Base-by-base conservation (phyloP, 2,888 invertebrate species). In the Microchrysa polita region DNA sequence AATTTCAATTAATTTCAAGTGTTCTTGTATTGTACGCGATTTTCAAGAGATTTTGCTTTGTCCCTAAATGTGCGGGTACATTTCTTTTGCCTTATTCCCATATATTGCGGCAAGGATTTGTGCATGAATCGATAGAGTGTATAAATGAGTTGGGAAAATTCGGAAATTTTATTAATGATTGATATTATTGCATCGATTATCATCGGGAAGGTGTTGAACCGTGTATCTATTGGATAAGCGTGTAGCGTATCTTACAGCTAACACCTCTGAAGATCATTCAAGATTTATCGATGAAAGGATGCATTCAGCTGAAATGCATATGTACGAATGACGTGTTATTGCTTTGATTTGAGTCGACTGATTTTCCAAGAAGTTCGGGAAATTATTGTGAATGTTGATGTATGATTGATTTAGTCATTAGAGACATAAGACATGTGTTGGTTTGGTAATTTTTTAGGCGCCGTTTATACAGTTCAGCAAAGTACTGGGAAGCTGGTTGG, bases 1-100 rank as follows among this genome's bases (percentile, higher is more conserved):
- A 69, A 69, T 69, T 42, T 69, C 69, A 69, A 69, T 69, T 69
- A 69, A 69, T 55, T 69, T 57, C 69, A 69, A 69, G 69, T 55
- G 40, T 40, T 16, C 57, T 53, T 16, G 7, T 48, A 18, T 65
- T 48, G 65, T 44, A n/a, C 22, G n/a, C n/a, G n/a, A 48, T 18
- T 1, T 65, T 44, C 44, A 65, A 27, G 34, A 34, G 27, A 34
- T 48, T 44, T 48, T n/a, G 22, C 65, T 42, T 18, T 65, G 16
- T 60, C 5, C 27, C n/a, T 9, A 9, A 7, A n/a, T n/a, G 2
- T 34, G 27, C 7, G 27, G 27, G 27, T 34, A 34, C 27, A 34
- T 34, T 34, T 5, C 7, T 34, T 34, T 34, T 34, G n/a, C n/a
- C n/a, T n/a, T n/a, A n/a, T n/a, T n/a, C n/a, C n/a, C n/a, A n/a